Conservation (phyloP, 2,888 invertebrate species). For the Xylota segnis region DNA sequence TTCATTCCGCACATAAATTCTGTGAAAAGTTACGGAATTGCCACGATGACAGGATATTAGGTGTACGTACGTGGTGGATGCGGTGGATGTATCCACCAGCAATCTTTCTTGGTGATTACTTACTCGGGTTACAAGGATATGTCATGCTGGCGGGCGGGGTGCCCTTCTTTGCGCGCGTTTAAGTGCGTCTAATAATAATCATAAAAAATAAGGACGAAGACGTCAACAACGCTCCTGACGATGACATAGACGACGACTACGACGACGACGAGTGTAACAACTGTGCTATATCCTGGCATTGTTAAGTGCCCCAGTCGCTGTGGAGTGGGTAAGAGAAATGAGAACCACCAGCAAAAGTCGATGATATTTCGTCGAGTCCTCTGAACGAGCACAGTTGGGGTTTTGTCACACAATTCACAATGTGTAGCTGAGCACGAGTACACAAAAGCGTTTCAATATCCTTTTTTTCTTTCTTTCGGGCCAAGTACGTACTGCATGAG, state of each 20-base stretch:
- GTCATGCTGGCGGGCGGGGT: slow-evolving; percentile 28
- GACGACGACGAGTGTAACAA: slow-evolving; percentile 67
- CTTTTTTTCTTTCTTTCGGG: slow-evolving; percentile 22
- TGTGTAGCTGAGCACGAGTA: slow-evolving; percentile 35
- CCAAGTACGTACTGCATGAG: slow-evolving; percentile 26
- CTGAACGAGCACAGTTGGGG: slow-evolving; percentile 61
- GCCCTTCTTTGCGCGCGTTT: slow-evolving; percentile 41
- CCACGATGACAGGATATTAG: slow-evolving; percentile 67
- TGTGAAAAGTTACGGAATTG: slow-evolving; percentile 55
- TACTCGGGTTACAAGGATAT: slow-evolving; percentile 67
- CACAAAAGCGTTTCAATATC: slow-evolving; percentile 72
- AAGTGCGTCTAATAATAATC: slow-evolving; percentile 77
- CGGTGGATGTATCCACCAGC: slow-evolving; percentile 22
- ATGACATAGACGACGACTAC: slow-evolving; percentile 31
- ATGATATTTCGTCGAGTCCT: slow-evolving; percentile 42
- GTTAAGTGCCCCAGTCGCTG: slow-evolving; percentile 55
- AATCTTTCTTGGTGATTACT: slow-evolving; percentile 65
- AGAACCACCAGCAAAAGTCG: slow-evolving; percentile 32
- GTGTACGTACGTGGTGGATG: slow-evolving; percentile 15
- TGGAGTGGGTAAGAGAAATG: slow-evolving; percentile 15
- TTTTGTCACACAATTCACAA: slow-evolving; percentile 64
- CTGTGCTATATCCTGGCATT: slow-evolving; percentile 65
- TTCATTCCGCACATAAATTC: slow-evolving; percentile 71
- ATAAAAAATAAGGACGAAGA: slow-evolving; percentile 73
- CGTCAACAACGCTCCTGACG: slow-evolving; percentile 40